phyloP scores from a whole-genome alignment of 2,797 vertebrate species.

The Pipistrellus pipistrellus region DNA sequence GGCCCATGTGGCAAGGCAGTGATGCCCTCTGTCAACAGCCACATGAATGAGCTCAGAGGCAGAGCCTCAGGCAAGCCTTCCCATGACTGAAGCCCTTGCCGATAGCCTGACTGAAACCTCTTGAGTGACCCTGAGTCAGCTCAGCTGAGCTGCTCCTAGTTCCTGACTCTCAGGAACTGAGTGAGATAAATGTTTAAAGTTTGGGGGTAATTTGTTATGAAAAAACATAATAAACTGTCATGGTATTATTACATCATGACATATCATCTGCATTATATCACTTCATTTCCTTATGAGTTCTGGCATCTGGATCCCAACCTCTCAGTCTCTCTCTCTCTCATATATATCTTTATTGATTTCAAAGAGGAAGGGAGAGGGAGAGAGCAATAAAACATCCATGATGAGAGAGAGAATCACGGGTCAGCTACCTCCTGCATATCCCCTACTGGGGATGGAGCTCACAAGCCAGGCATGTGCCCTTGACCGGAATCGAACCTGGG shows the following conservation, averaged over 20 bases:
- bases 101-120: not conserved
- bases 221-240: slow-evolving; percentile 48
- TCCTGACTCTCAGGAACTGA: slow-evolving; percentile 4
- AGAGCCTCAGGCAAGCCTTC: not conserved
- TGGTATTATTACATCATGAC: slow-evolving; percentile 20
- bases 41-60: not conserved
- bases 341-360: no score
- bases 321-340: not conserved
- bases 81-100: not conserved
- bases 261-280: slow-evolving; percentile 26
- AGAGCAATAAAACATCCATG: no score
- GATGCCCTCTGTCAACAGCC: not conserved
- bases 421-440: no score
- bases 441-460: no score
- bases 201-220: slow-evolving; percentile 45
- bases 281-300: slow-evolving; percentile 30
- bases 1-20: not conserved
- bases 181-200: slow-evolving; percentile 39
- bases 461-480: no score
- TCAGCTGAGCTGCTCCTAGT: not conserved
- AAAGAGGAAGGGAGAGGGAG: no score
- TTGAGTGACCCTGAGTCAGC: not conserved
- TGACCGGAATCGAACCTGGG: no score
- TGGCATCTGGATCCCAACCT: not conserved
- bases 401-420: no score